These are phyloP conservation scores for Lochmaea capreae DNA, from an alignment of 2,888 invertebrate genomes.

Conservation along the genomic window DNA sequence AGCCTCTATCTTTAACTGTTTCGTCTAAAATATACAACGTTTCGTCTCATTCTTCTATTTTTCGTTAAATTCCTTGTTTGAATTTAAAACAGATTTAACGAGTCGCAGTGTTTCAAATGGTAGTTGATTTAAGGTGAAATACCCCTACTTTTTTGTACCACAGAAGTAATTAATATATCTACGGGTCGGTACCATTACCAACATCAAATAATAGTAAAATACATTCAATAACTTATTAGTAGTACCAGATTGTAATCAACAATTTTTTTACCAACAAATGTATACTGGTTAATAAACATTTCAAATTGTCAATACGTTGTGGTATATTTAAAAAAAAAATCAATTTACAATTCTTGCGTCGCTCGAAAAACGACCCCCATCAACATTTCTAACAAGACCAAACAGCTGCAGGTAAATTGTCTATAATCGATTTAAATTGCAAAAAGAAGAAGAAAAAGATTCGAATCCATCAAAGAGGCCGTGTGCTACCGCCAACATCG, in stretches of 20 bases:
- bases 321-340: neutral
- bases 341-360: neutral
- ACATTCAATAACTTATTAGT: neutral
- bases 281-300: neutral
- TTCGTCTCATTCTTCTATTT: too few relatives aligned
- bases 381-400: neutral
- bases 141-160: too few relatives aligned
- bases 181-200: neutral
- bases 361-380: slow-evolving; percentile 5
- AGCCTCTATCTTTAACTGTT: too few relatives aligned
- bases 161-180: neutral
- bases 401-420: slow-evolving; percentile 8
- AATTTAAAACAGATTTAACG: too few relatives aligned
- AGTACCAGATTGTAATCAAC: neutral
- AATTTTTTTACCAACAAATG: neutral
- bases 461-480: neutral
- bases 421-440: slow-evolving; percentile 5
- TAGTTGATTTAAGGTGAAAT: too few relatives aligned
- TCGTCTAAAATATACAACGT: too few relatives aligned
- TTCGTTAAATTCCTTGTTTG: too few relatives aligned
- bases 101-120: too few relatives aligned
- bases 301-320: neutral
- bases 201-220: neutral
- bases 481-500: neutral
- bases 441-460: slow-evolving; percentile 1